Evolutionary conservation across 1,140 invertebrate genomes (phyloP).

Genomic region (Heliconius himera): DNA sequence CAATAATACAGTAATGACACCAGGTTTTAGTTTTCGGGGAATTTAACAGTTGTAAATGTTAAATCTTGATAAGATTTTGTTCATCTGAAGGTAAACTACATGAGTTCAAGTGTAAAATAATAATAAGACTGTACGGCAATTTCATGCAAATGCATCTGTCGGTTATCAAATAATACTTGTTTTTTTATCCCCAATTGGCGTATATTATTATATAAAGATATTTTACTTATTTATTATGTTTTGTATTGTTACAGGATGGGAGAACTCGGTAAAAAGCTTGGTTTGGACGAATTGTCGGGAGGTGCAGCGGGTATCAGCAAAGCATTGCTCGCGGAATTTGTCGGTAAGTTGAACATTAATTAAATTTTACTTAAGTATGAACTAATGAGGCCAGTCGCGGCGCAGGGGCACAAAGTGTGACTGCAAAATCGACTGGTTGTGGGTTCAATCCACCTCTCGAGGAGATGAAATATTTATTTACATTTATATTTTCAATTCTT

Average conservation of each 20-base stretch:
- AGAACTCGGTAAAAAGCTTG: conserved; percentile 84
- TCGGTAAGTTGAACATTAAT: conserved; percentile 61
- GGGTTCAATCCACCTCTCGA: too few relatives aligned
- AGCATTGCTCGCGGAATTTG: conserved; percentile 91
- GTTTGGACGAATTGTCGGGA: conserved; percentile 85
- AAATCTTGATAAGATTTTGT: conserved; percentile 1
- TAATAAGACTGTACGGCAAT: not conserved
- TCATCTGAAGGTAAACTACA: conserved; percentile 7
- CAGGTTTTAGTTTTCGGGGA: not conserved
- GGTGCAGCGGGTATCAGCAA: conserved; percentile 83
- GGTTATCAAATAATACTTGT: not conserved
- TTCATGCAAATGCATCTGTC: conserved; percentile 1
- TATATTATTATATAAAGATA: not conserved
- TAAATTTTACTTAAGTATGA: too few relatives aligned
- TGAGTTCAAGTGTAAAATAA: conserved; percentile 9
- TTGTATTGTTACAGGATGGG: conserved; percentile 72
- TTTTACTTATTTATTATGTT: not conserved
- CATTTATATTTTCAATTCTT: too few relatives aligned
- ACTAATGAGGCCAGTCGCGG: too few relatives aligned
- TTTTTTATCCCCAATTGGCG: not conserved
- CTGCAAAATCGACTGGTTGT: too few relatives aligned
- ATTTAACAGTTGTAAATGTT: not conserved
- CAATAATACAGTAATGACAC: not conserved
- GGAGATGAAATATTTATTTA: too few relatives aligned
- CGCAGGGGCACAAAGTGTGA: too few relatives aligned